phyloP scores from a whole-genome alignment of 2,888 invertebrate genomes.

The Leucophenga maculata region DNA sequence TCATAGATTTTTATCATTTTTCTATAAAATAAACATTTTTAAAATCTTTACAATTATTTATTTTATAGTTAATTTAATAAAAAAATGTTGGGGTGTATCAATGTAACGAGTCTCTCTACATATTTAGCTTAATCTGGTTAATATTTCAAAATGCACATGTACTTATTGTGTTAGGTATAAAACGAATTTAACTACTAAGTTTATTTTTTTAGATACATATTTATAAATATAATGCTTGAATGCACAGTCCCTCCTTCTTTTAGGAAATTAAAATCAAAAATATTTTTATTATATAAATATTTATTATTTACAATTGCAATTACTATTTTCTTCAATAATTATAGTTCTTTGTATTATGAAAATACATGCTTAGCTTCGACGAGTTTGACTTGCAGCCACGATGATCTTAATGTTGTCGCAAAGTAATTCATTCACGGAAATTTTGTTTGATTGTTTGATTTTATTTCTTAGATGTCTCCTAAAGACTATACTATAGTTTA shows the following conservation, averaged over 20 bases:
- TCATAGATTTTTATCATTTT: no score
- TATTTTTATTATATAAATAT: no score
- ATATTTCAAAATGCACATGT: not conserved
- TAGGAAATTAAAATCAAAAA: not conserved
- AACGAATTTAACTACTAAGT: slow-evolving; percentile 5
- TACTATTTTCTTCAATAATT: not conserved
- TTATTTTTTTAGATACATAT: slow-evolving; percentile 15
- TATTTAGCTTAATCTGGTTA: not conserved
- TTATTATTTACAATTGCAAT: not conserved
- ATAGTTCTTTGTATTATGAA: not conserved
- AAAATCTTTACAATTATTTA: not conserved
- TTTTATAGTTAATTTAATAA: slow-evolving; percentile 16
- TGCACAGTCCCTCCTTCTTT: not conserved
- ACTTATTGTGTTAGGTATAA: slow-evolving; percentile 4
- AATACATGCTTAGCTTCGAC: not conserved
- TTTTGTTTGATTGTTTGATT: slow-evolving; percentile 14
- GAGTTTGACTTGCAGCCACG: no score
- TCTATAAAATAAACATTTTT: no score
- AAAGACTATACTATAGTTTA: not conserved
- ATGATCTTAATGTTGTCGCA: no score
- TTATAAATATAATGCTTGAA: not conserved
- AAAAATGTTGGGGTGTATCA: not conserved
- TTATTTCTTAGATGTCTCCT: no score
- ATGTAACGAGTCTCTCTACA: slow-evolving; percentile 5
- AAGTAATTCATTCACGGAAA: no score